Conservation (phyloP, 2,888 invertebrate genomes). For the Metacarcinus magister region DNA sequence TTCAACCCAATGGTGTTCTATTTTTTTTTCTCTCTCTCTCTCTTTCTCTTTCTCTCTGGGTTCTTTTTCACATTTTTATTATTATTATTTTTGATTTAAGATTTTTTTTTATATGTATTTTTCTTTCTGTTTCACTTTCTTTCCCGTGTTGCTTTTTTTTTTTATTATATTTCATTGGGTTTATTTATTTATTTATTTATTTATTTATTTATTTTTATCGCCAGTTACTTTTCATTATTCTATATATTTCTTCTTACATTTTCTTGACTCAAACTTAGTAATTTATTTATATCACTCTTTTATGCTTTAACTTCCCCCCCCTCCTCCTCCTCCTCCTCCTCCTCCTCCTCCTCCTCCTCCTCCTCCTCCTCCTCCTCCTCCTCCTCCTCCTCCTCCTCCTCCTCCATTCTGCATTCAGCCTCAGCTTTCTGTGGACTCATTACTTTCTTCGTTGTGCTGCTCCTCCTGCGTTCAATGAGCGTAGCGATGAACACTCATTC, state of each 20-base stretch:
- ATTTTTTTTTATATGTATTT: neutral
- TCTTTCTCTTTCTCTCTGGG: neutral
- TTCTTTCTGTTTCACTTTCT: neutral
- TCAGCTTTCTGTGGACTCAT: neutral
- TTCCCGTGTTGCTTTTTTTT: neutral
- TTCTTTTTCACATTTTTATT: neutral
- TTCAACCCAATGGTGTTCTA: neutral
- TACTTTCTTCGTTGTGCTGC: neutral
- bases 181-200: no score
- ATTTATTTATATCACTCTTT: neutral
- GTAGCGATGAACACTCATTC: neutral
- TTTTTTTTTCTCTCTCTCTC: neutral
- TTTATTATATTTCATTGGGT: no score
- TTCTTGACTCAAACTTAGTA: neutral
- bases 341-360: neutral
- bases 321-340: neutral
- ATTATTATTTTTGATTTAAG: neutral
- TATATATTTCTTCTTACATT: no score
- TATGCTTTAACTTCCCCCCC: neutral
- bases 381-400: neutral
- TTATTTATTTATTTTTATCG: no score
- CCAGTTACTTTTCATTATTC: no score
- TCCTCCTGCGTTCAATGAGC: neutral
- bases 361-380: slow-evolving; percentile 17
- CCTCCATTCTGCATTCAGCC: neutral